Conservation (phyloP, 2,888 invertebrate genomes). For the Syritta pipiens region DNA sequence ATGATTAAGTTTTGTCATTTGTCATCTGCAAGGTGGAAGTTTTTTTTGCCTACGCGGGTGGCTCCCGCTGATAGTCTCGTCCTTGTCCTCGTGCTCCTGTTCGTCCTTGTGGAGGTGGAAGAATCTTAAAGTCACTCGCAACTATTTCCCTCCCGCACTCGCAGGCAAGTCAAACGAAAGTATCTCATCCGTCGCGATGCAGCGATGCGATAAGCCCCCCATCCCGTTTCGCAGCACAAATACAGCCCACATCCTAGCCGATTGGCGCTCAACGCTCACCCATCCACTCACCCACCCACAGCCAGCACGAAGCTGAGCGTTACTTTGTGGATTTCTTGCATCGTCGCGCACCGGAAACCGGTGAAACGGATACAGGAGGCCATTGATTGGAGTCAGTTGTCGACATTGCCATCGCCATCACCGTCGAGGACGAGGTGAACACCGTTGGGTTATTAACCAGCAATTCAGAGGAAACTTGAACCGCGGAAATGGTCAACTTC, state of each 20-base stretch:
- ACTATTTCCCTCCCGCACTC: no score
- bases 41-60: neutral
- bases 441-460: slow-evolving; percentile 57
- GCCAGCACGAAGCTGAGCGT: neutral
- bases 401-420: neutral
- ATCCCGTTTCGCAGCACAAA: slow-evolving; percentile 21
- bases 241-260: no score
- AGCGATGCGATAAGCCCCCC: slow-evolving; percentile 13
- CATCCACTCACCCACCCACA: no score
- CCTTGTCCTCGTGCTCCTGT: neutral
- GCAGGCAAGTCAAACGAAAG: no score
- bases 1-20: slow-evolving; percentile 66
- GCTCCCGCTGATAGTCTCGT: neutral
- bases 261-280: no score
- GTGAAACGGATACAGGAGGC: slow-evolving; percentile 43
- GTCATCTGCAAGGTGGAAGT: slow-evolving; percentile 41
- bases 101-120: no score
- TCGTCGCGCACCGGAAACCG: slow-evolving; percentile 42
- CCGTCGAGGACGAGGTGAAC: neutral
- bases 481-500: slow-evolving; percentile 69
- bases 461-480: slow-evolving; percentile 68
- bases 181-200: no score
- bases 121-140: no score
- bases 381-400: slow-evolving; percentile 28
- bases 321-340: slow-evolving; percentile 19